Evolutionary conservation across 2,113 vertebrate species (phyloP).

Genomic region (Siniperca chuatsi): DNA sequence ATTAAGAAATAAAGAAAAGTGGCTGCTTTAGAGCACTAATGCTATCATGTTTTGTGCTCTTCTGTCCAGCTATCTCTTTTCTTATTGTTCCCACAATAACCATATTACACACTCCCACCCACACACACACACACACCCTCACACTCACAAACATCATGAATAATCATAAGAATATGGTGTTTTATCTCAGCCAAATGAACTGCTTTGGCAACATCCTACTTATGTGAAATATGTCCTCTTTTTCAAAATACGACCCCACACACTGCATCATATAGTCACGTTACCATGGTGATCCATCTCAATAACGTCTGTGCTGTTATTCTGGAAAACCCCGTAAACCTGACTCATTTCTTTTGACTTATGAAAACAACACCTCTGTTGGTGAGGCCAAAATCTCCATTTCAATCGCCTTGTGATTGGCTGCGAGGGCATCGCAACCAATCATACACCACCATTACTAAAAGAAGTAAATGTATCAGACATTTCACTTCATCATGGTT

Average conservation of each 20-base stretch:
- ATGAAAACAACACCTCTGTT: neutral
- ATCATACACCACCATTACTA: neutral
- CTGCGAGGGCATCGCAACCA: neutral
- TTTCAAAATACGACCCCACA: neutral
- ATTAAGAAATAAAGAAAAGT: neutral
- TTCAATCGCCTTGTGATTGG: conserved; percentile 5
- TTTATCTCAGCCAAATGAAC: conserved; percentile 36
- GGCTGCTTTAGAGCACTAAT: neutral
- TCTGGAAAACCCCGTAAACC: conserved; percentile 19
- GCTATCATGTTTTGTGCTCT: no score
- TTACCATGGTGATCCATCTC: conserved; percentile 41
- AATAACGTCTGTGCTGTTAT: conserved; percentile 13
- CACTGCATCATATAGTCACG: conserved; percentile 17
- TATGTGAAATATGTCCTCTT: conserved; percentile 20
- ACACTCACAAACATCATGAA: conserved; percentile 39
- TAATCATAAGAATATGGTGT: conserved; percentile 57
- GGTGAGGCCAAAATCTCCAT: conserved; percentile 3
- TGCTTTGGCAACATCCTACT: conserved; percentile 13
- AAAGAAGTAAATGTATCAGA: neutral
- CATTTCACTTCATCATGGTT: neutral
- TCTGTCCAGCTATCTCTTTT: neutral
- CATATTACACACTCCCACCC: neutral
- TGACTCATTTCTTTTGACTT: neutral
- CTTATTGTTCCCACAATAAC: conserved; percentile 28
- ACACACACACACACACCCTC: neutral